Base-by-base conservation (phyloP, 1,140 invertebrate genomes). In the Asobara japonica region DNA sequence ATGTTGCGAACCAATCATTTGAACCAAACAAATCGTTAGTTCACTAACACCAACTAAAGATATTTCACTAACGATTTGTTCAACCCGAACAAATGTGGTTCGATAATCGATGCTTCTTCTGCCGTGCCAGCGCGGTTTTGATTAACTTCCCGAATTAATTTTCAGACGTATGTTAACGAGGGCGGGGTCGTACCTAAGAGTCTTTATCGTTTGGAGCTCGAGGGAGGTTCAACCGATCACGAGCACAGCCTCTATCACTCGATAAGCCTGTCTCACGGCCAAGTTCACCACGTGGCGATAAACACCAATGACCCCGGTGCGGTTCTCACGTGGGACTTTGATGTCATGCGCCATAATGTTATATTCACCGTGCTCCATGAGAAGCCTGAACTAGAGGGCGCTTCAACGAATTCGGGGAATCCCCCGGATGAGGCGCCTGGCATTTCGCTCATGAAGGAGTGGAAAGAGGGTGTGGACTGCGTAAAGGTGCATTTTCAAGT, bases 301-400 rank as follows among this genome's bases (percentile, higher is more conserved):
- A 88, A 90, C 56, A 95, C 95, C 72, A 90, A 93, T 45, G 95
- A 97, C 85, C 91, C 92, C 41, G 94, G 96, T 64, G 94, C 94
- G 83, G 96, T 98, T 65, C 90, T 98, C 11, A 98, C 96, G 16
- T 98, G 97, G 97, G 97, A 98, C 86, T 98, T 98, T 90, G 97
- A 98, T 88, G 94, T 98, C 7, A 90, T 97, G 84, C 92, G 96
- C 56, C 94, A 96, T 78, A 95, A 97, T 83, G 91, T 97, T 74
- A 90, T 92, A 70, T 98, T 97, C 88, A 93, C 93, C 27, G 92
- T 98, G n/a, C 91, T 94, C 27, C 78, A 83, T 65, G 84, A 86
- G 69, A 72, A 62, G 16, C 4, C 6, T 5, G 29, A 30, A 45
- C 25, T 16, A 27, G 25, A 60, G 6, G 29, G 25, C 4, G 29